phyloP scores from a whole-genome alignment of 1,140 invertebrate genomes.

The Drosophila tristis region DNA sequence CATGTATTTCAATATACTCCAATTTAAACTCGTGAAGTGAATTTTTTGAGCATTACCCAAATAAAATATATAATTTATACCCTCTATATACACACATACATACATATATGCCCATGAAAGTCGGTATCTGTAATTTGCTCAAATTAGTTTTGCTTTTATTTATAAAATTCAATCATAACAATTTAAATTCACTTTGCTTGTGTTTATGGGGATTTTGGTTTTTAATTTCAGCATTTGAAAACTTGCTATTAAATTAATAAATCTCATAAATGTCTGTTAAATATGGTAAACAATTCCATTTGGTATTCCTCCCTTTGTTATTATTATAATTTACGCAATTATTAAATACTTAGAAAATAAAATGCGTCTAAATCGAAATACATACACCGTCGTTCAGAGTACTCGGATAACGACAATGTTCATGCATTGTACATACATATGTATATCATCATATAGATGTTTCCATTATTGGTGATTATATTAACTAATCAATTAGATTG shows the following conservation, averaged over 20 bases:
- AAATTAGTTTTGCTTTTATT: constrained; percentile 48
- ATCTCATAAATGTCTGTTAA: constrained; percentile 46
- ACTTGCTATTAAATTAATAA: constrained; percentile 68
- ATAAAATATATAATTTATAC: no score
- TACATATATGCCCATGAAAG: background rate
- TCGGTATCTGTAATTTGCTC: constrained; percentile 6
- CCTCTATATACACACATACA: no score
- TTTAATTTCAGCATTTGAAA: constrained; percentile 55
- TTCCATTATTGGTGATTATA: constrained; percentile 49
- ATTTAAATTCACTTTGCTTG: constrained; percentile 54
- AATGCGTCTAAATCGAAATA: constrained; percentile 77
- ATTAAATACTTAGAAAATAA: constrained; percentile 80
- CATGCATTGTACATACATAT: background rate
- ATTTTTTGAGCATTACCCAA: no score
- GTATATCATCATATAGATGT: constrained; percentile 25
- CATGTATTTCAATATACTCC: no score
- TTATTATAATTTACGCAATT: constrained; percentile 53
- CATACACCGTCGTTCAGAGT: constrained; percentile 25
- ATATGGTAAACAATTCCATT: constrained; percentile 66
- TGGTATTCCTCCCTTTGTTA: constrained; percentile 7
- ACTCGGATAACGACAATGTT: constrained; percentile 28
- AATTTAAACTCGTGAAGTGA: no score
- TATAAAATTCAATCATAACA: constrained; percentile 75
- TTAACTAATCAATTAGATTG: constrained; percentile 58
- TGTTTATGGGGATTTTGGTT: constrained; percentile 20